phyloP scores from a whole-genome alignment of 64 coral and sea anemone species.

The Acropora yongei region DNA sequence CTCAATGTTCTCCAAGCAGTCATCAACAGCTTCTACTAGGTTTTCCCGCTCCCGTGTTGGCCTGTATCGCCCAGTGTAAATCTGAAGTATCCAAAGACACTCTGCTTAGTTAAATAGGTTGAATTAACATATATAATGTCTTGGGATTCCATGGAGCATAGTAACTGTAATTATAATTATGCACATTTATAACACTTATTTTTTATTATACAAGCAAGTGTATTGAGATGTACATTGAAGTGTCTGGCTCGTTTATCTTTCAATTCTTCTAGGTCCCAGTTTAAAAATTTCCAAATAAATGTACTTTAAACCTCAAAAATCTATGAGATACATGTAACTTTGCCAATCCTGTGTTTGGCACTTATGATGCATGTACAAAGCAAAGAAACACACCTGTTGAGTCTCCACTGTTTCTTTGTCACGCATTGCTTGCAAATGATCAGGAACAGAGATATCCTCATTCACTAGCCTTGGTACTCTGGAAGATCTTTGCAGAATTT shows the following conservation, averaged over 20 bases:
- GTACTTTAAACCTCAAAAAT: not conserved
- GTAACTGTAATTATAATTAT: slow-evolving; percentile 7
- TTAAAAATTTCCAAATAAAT: not conserved
- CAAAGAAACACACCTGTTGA: not conserved
- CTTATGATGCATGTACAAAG: not conserved
- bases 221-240: not conserved
- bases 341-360: not conserved
- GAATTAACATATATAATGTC: not conserved
- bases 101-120: not conserved
- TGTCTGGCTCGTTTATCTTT: not conserved
- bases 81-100: not conserved
- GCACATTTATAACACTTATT: not conserved
- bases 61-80: not conserved
- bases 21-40: not conserved
- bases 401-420: slow-evolving; percentile 36
- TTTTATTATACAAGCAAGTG: not conserved
- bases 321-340: not conserved
- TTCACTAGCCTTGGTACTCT: slow-evolving; percentile 14
- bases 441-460: not conserved
- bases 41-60: not conserved
- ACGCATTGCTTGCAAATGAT: slow-evolving; percentile 29
- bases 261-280: not conserved
- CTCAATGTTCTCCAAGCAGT: not conserved
- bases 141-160: not conserved
- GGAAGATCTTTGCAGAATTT: not conserved